Evolutionary conservation across 2,797 vertebrate genomes (phyloP).

Genomic region (Parauchenoglanis ngamensis): DNA sequence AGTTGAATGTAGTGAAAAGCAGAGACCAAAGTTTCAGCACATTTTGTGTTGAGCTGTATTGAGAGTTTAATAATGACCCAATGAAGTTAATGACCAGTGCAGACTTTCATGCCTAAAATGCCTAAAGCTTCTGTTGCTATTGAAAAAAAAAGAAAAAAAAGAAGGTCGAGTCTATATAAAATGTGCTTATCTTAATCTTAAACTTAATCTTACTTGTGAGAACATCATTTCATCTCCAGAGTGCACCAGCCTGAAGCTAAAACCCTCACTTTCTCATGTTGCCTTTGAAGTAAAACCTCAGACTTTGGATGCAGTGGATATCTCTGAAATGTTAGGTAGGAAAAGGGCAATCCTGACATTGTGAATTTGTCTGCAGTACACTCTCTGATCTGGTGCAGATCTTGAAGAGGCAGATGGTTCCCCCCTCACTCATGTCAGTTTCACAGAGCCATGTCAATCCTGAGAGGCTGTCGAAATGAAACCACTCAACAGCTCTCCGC

Average conservation of each 20-base stretch:
- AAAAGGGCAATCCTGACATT: constrained; percentile 32
- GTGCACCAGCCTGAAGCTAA: not conserved
- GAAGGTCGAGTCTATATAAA: not conserved
- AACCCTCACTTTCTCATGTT: not conserved
- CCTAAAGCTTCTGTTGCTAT: not conserved
- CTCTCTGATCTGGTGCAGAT: not conserved
- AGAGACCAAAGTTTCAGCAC: not conserved
- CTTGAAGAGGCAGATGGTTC: constrained; percentile 39
- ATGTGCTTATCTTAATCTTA: not conserved
- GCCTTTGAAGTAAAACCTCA: not conserved
- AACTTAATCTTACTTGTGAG: not conserved
- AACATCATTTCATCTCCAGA: constrained; percentile 7
- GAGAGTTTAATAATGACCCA: not conserved
- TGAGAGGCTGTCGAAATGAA: constrained; percentile 41
- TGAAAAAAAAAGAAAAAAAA: not conserved
- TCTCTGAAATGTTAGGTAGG: not conserved
- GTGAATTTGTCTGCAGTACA: constrained; percentile 19
- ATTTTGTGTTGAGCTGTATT: not conserved
- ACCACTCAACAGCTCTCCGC: constrained; percentile 17
- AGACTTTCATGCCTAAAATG: not conserved
- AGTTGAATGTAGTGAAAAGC: not conserved
- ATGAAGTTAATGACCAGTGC: not conserved
- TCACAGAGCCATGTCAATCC: constrained; percentile 37
- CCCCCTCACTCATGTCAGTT: constrained; percentile 44
- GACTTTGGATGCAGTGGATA: not conserved